Percentiles rank a stretch among this genome's conserved stretches.
Conservation (phyloP, 2,888 invertebrate genomes). For the Diadegma fenestrale region DNA sequence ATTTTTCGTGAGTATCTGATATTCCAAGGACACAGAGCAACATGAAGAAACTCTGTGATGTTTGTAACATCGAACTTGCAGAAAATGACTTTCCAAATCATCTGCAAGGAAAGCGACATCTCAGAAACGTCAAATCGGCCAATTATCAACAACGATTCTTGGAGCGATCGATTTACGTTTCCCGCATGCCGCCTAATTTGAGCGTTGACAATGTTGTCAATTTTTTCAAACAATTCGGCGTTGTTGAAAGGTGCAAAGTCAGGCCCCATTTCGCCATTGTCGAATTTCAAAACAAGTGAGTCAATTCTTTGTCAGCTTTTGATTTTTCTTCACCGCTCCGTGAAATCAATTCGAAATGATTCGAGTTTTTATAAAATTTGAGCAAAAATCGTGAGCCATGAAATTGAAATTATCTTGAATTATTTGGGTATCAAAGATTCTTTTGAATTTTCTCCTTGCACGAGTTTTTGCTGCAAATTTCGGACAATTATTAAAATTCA, state of each 20-base stretch:
- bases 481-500: background rate
- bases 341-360: too few relatives aligned
- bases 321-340: too few relatives aligned
- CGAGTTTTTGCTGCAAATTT: background rate
- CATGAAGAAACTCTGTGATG: slow-evolving; percentile 75
- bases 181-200: slow-evolving; percentile 69
- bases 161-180: slow-evolving; percentile 76
- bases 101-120: slow-evolving; percentile 78
- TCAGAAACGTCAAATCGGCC: slow-evolving; percentile 67
- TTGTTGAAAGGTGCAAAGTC: slow-evolving; percentile 70
- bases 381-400: too few relatives aligned
- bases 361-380: too few relatives aligned
- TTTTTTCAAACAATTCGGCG: slow-evolving; percentile 76
- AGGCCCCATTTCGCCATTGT: slow-evolving; percentile 71
- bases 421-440: too few relatives aligned
- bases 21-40: background rate
- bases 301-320: slow-evolving; percentile 5
- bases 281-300: slow-evolving; percentile 76
- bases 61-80: slow-evolving; percentile 75
- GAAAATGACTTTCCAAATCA: slow-evolving; percentile 75
- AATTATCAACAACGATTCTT: slow-evolving; percentile 64
- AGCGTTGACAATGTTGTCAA: slow-evolving; percentile 53
- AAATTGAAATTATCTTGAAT: background rate
- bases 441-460: background rate
- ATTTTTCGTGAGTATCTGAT: background rate